Base-by-base conservation (phyloP, 2,797 vertebrate genomes). In the Capromys pilorides region DNA sequence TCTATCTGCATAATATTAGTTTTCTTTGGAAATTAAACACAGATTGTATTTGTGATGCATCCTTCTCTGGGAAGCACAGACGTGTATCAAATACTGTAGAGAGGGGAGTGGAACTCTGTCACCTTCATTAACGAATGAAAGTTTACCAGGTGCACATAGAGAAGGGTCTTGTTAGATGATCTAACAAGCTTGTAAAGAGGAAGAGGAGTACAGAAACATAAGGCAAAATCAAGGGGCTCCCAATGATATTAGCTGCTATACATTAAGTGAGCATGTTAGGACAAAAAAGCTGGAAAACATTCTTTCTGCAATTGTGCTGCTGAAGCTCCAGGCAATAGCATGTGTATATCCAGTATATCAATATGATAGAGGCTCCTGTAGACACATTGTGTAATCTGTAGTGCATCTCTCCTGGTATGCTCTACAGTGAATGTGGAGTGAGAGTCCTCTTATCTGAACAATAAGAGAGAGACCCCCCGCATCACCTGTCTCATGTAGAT, bases 11-110 rank as follows among this genome's bases (percentile, higher is more conserved):
- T 82, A 54, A 62, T 45, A 88, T 24, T 88, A 18, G 10, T 36
- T 87, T 88, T 73, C 69, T 78, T 79, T 95, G 28, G 78, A 89
- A 95, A 87, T 92, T 94, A 80, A 92, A 77, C 86, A 73, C 57
- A 81, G 78, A 85, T 51, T 64, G 12, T 26, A 71, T 88, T 88
- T 88, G 51, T 86, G 90, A 88, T 12, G 7, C 80, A 6, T 41
- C 86, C 69, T 86, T 26, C 10, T 79, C 24, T 28, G 67, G 51
- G 62, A 88, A 80, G n/a, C 61, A 54, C 0, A 6, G 33, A 82
- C 28, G 66, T 80, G 14, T 49, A 88, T 49, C 28, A 39, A 75
- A 64, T 16, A 39, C 14, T 8, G 4, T 4, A 16, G 2, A 21
- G 18, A 9, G 24, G 2, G 21, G 16, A 59, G 6, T 59, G 2